Conservation (phyloP, 2,888 invertebrate species). For the Synanthedon formicaeformis region DNA sequence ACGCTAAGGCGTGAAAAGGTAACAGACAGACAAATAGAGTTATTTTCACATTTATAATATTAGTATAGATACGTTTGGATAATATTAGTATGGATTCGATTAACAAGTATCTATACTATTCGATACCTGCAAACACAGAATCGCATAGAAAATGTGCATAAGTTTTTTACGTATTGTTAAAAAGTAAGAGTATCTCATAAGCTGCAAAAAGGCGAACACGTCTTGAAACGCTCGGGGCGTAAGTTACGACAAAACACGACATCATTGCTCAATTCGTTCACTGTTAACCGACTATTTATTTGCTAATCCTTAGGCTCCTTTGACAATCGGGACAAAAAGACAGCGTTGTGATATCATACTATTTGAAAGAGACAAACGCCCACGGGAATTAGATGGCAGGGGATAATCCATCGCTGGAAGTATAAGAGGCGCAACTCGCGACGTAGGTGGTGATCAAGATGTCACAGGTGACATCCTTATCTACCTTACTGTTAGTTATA, state of each 20-base stretch:
- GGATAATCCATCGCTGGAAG: conserved; percentile 8
- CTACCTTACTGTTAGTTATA: too few relatives aligned
- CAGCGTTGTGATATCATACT: conserved; percentile 14
- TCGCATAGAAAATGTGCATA: too few relatives aligned
- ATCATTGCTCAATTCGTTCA: conserved; percentile 49
- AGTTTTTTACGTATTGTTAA: conserved; percentile 30
- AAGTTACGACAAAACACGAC: conserved; percentile 35
- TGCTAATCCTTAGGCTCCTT: conserved; percentile 32
- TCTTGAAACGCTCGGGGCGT: conserved; percentile 42
- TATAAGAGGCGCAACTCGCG: neutral
- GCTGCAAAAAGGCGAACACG: conserved; percentile 55
- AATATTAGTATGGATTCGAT: too few relatives aligned
- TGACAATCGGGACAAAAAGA: conserved; percentile 38
- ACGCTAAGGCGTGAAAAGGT: too few relatives aligned
- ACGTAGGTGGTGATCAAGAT: neutral
- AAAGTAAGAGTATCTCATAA: conserved; percentile 20
- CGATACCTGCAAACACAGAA: too few relatives aligned
- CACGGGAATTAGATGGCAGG: neutral
- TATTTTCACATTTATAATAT: too few relatives aligned
- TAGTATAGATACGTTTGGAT: too few relatives aligned
- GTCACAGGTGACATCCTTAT: too few relatives aligned
- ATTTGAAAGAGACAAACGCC: neutral
- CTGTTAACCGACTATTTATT: conserved; percentile 33
- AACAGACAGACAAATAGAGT: too few relatives aligned
- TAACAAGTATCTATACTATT: too few relatives aligned